Evolutionary conservation across 2,888 invertebrate species (phyloP).

Genomic region (Hirtodrosophila duncani): DNA sequence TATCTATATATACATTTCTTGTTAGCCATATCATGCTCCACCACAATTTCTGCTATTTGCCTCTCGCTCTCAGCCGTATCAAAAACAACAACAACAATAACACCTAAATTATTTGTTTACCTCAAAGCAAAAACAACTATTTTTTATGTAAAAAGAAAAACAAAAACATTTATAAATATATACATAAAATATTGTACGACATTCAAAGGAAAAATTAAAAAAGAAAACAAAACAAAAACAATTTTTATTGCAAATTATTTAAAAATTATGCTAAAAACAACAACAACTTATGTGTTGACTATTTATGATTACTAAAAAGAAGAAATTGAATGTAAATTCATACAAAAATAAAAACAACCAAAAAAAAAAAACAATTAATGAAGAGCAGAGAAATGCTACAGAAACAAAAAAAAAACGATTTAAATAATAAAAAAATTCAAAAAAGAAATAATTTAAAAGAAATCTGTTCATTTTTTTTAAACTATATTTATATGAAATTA

Average conservation of each 20-base stretch:
- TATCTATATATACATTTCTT: too few relatives aligned
- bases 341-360: too few relatives aligned
- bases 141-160: neutral
- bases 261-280: too few relatives aligned
- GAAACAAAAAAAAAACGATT: neutral
- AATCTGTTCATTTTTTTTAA: neutral
- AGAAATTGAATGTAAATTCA: too few relatives aligned
- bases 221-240: neutral
- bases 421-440: neutral
- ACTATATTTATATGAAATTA: too few relatives aligned
- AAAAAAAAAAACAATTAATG: too few relatives aligned
- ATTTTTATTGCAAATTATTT: too few relatives aligned
- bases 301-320: too few relatives aligned
- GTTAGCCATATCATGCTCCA: too few relatives aligned
- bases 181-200: neutral
- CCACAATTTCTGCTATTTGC: conserved; percentile 27
- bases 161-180: neutral
- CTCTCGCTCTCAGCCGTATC: conserved; percentile 58
- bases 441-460: neutral
- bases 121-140: too few relatives aligned
- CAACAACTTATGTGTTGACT: too few relatives aligned
- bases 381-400: neutral
- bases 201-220: neutral
- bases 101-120: neutral
- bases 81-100: conserved; percentile 11